These are phyloP conservation scores for Bembecia ichneumoniformis DNA, from an alignment of 2,888 invertebrate species.

Conservation along the genomic window DNA sequence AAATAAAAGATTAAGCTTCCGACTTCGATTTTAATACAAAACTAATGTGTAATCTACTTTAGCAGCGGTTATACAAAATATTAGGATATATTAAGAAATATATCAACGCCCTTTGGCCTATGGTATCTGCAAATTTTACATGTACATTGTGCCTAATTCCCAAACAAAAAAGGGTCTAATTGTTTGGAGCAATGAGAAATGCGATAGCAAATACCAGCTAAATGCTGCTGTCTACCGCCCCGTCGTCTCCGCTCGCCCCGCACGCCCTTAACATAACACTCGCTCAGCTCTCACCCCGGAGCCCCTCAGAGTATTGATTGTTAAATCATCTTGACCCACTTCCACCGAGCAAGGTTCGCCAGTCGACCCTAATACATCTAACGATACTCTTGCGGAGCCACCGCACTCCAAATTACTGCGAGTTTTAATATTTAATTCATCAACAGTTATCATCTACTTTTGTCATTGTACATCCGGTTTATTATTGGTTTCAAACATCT, in stretches of 20 bases:
- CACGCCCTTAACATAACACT: neutral
- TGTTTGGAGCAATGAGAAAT: neutral
- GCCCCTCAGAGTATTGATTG: slow-evolving; percentile 31
- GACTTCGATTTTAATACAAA: too few relatives aligned
- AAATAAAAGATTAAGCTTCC: too few relatives aligned
- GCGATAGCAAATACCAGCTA: too few relatives aligned
- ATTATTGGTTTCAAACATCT: too few relatives aligned
- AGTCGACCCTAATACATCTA: neutral
- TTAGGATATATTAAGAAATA: too few relatives aligned
- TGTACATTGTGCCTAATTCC: slow-evolving; percentile 3
- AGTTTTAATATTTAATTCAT: too few relatives aligned
- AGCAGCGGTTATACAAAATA: too few relatives aligned
- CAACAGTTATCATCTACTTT: too few relatives aligned
- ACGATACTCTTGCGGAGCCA: too few relatives aligned
- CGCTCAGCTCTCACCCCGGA: neutral
- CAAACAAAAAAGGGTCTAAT: slow-evolving; percentile 1
- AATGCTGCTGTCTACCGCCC: neutral
- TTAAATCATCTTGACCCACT: slow-evolving; percentile 33
- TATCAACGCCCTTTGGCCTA: neutral
- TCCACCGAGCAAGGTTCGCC: slow-evolving; percentile 5
- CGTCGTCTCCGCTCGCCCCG: slow-evolving; percentile 2
- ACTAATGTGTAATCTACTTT: too few relatives aligned
- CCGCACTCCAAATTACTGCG: too few relatives aligned
- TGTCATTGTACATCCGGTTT: too few relatives aligned
- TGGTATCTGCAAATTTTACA: slow-evolving; percentile 1